A percentile compares a stretch with the other conserved stretches of the same genome.
phyloP scores from a whole-genome alignment of 2,888 invertebrate species.

The Fissipunctia ypsillon region DNA sequence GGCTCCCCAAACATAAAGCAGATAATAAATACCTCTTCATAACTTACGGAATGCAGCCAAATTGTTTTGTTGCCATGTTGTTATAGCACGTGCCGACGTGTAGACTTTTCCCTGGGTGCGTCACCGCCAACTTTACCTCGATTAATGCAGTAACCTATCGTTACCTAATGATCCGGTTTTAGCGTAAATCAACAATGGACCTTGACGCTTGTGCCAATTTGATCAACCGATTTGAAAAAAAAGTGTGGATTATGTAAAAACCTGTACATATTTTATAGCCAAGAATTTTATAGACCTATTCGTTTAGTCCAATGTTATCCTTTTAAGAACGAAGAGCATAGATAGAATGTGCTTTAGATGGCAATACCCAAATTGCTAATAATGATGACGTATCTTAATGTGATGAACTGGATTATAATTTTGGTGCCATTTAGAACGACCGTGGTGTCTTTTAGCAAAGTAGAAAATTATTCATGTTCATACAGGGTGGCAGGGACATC shows the following conservation, averaged over 20 bases:
- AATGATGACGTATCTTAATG: slow-evolving; percentile 1
- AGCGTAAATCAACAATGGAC: slow-evolving; percentile 33
- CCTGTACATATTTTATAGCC: slow-evolving; percentile 8
- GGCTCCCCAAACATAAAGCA: not conserved
- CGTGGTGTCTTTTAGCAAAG: not conserved
- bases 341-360: slow-evolving; percentile 3
- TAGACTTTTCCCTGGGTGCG: slow-evolving; percentile 19
- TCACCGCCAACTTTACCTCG: slow-evolving; percentile 27
- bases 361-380: not conserved
- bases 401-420: slow-evolving; percentile 17
- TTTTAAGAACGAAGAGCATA: slow-evolving; percentile 13
- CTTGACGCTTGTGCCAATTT: slow-evolving; percentile 58
- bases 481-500: too few species aligned
- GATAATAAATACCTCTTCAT: not conserved
- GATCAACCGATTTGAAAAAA: slow-evolving; percentile 24
- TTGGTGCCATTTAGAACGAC: not conserved
- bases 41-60: slow-evolving; percentile 28
- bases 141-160: slow-evolving; percentile 33
- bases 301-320: not conserved
- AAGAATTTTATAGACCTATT: not conserved
- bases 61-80: slow-evolving; percentile 5
- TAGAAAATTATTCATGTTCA: not conserved
- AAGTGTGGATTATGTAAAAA: slow-evolving; percentile 34
- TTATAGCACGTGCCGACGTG: slow-evolving; percentile 2
- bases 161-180: slow-evolving; percentile 54